Evolutionary conservation across 1,140 invertebrate genomes (phyloP), one percentile per base, ranked within the genome.

Genomic region (Nebria ingens): DNA sequence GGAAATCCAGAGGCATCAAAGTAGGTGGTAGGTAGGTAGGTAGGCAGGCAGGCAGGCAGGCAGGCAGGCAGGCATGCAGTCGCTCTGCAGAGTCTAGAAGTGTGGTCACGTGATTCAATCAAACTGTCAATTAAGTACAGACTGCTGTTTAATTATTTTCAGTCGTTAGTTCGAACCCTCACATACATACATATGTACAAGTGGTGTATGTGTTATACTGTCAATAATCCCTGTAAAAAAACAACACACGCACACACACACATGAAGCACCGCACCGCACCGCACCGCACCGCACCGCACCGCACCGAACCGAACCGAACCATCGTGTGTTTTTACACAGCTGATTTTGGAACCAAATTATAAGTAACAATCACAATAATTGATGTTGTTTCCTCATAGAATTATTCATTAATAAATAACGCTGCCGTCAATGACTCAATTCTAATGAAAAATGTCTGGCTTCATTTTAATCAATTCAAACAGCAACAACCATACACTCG

Each of bases 111-210:
- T 61, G 58, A 57, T 61, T 55, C 56, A 61, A 61, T 61, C 60
- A 61, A 61, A 61, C 60, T 61, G 60, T 61, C 60, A 61, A 61
- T 61, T 61, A 61, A 58, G 58, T 54, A 45, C 40, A 34, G 55
- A 58, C 54, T 61, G 59, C 57, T 61, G 60, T 61, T 61, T 61
- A 61, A 57, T 59, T 61, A 61, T 45, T 45, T 45, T 45, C 40
- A 45, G 40, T 17, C 40, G 40, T 45, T 45, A 45, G 17, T 12
- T 6, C 40, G 25, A n/a, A n/a, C 25, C 25, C 25, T 6, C 25
- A 34, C 25, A 6, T 6, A n/a, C n/a, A n/a, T n/a, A n/a, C n/a
- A n/a, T 34, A 6, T 34, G 19, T 9, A 49, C 42, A 49, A 4
- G 42, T n/a, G n/a, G n/a, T n/a, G n/a, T n/a, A n/a, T n/a, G 25